A percentile compares a stretch with the other conserved stretches of the same genome.
Evolutionary conservation across 2,113 vertebrate species (phyloP).

Genomic region (Sphyrna mokarran): DNA sequence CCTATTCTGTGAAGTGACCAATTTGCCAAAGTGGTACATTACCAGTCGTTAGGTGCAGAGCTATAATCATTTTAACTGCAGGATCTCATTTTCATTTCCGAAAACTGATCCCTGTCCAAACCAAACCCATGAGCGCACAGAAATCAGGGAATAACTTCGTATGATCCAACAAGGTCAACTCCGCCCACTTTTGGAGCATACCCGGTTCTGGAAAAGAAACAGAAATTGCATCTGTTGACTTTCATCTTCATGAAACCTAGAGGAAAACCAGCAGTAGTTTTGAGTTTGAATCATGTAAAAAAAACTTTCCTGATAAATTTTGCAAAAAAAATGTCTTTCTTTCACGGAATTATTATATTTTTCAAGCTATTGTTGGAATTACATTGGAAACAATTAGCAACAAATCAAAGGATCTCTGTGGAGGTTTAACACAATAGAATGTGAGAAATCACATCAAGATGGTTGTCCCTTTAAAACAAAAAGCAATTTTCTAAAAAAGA

Average conservation of each 20-base stretch:
- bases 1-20: not conserved
- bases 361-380: not conserved
- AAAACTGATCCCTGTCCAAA: not conserved
- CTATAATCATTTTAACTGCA: not conserved
- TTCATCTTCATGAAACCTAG: not conserved
- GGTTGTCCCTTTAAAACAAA: not conserved
- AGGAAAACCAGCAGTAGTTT: not conserved
- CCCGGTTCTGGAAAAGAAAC: not conserved
- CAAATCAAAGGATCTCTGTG: not conserved
- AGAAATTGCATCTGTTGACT: not conserved
- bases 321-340: not conserved
- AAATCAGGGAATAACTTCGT: not conserved
- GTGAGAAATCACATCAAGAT: not conserved
- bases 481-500: not conserved
- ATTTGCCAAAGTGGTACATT: not conserved
- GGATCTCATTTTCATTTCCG: not conserved
- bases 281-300: not conserved
- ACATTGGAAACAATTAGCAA: not conserved
- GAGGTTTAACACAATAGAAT: not conserved
- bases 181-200: not conserved
- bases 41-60: not conserved
- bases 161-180: not conserved
- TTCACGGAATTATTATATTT: not conserved
- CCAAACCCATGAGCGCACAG: not conserved
- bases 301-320: not conserved